Evolutionary conservation across 2,797 vertebrate genomes (phyloP), one percentile per base, ranked within the genome.

Genomic region (Phalloptychus januarius): DNA sequence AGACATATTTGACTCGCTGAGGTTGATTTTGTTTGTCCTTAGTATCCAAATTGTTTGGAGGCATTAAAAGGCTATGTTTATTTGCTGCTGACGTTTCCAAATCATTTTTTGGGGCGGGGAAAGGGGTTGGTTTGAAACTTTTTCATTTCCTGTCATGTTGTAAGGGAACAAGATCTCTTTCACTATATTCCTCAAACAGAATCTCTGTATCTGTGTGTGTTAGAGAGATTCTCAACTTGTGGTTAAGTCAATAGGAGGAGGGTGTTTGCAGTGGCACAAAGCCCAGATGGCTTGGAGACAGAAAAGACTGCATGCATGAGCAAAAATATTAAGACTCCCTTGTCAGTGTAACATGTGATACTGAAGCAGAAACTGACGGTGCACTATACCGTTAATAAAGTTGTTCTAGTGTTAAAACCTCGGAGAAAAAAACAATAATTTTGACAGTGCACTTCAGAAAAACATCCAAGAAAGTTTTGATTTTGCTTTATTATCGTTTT

Each of bases 61-160:
- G 74, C 81, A 81, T 87, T 89, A 81, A 76, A 87, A 40, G 80
- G 85, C 81, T 71, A 88, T 91, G 88, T 92, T 93, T 93, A 91
- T 93, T 94, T 93, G 77, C 84, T 90, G 92, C 90, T 79, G 83
- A 83, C 85, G 76, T 84, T 85, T 92, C 85, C 84, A 88, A 90
- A 76, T 91, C 89, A 83, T 91, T 91, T 89, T 91, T 81, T 5
- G 25, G 52, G 52, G 23, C 0, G 0, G 20, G 48, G 7, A 1
- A 11, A 11, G n/a, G 56, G 28, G 11, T 7, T 56, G 16, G 40
- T 70, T 74, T 25, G 72, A 87, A 87, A 90, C 56, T 83, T 86
- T 94, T 88, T 94, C 84, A 94, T 95, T 94, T 95, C 93, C 94
- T 94, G 88, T 88, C 81, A 88, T 86, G 84, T 85, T 86, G 87